Evolutionary conservation across 2,888 invertebrate species (phyloP).

Genomic region (Eueremaeus valkanovi): DNA sequence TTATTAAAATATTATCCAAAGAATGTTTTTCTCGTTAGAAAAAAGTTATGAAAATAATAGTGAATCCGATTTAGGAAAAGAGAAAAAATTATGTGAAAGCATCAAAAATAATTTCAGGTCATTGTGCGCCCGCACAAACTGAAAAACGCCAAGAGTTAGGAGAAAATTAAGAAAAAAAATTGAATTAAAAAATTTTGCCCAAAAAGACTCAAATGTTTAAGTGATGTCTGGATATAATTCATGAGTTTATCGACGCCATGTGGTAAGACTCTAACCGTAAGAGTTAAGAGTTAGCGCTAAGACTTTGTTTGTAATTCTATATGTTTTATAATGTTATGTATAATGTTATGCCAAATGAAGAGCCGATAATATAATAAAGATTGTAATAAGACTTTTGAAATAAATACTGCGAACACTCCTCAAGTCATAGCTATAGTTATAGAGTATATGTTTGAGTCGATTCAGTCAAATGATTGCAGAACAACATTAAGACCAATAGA

Average conservation of each 20-base stretch:
- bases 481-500: too few species aligned
- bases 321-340: background rate
- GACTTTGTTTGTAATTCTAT: background rate
- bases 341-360: background rate
- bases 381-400: background rate
- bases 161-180: too few species aligned
- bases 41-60: background rate
- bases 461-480: background rate
- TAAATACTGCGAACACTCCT: background rate
- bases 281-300: background rate
- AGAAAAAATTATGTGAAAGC: too few species aligned
- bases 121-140: background rate
- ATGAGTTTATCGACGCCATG: background rate
- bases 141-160: too few species aligned
- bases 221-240: constrained; percentile 8
- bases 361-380: constrained; percentile 1
- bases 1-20: background rate
- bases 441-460: background rate
- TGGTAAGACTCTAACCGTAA: too few species aligned
- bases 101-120: too few species aligned
- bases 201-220: background rate
- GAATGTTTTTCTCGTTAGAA: background rate
- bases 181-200: background rate
- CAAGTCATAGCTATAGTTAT: background rate
- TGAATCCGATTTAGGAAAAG: background rate